A percentile compares a stretch with the other conserved stretches of the same genome.
Conservation (phyloP, 30 jellyfish, hydroid and myxozoan genomes). For the Hydra vulgaris region DNA sequence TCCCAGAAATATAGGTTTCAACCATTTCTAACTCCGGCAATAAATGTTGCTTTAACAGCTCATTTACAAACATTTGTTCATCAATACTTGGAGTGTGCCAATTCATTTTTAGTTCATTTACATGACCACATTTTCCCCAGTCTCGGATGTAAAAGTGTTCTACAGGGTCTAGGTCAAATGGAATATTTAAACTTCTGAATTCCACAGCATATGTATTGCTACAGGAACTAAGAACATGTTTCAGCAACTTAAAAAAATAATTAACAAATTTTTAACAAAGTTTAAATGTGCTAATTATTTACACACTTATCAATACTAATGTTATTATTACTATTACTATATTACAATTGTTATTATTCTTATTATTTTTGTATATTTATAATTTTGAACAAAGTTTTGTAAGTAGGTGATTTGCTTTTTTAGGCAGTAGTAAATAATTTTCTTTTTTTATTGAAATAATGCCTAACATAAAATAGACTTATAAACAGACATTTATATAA, state of each 20-base stretch:
- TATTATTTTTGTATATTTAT: too few species aligned
- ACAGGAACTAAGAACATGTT: slow-evolving; percentile 50
- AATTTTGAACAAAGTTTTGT: too few species aligned
- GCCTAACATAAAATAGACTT: too few species aligned
- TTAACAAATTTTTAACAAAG: not conserved
- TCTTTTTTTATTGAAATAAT: too few species aligned
- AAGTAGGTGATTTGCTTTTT: too few species aligned
- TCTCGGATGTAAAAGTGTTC: slow-evolving; percentile 77
- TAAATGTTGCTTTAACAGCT: slow-evolving; percentile 36
- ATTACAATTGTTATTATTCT: too few species aligned
- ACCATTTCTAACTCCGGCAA: slow-evolving; percentile 47
- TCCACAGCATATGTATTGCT: slow-evolving; percentile 57
- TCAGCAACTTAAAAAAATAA: slow-evolving; percentile 45
- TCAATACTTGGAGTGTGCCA: slow-evolving; percentile 85
- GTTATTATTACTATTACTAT: too few species aligned
- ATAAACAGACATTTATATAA: too few species aligned
- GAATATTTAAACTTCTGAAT: slow-evolving; percentile 60
- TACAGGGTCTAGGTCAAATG: slow-evolving; percentile 39
- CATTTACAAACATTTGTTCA: slow-evolving; percentile 44
- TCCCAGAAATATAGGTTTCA: slow-evolving; percentile 38
- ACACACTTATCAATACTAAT: too few species aligned
- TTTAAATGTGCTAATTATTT: too few species aligned
- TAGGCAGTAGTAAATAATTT: too few species aligned
- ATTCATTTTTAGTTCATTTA: slow-evolving; percentile 39
- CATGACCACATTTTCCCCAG: slow-evolving; percentile 67